phyloP scores from a whole-genome alignment of 2,888 invertebrate species.

The Drosophila pseudotakahashii region DNA sequence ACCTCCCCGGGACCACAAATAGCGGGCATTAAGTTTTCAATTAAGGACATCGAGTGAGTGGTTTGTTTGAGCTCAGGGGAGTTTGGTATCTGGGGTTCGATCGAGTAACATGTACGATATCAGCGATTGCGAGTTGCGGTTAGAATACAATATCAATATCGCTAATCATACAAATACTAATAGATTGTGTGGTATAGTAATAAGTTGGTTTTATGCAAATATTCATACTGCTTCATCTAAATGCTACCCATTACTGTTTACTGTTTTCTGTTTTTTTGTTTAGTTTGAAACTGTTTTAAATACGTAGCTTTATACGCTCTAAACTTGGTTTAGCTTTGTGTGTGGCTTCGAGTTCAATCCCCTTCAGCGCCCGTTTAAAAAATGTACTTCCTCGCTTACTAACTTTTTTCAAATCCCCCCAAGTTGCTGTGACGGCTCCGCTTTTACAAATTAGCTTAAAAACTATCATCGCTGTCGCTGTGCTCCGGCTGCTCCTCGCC shows the following conservation, averaged over 20 bases:
- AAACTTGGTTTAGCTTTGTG: conserved; percentile 33
- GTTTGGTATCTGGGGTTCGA: conserved; percentile 40
- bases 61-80: conserved; percentile 49
- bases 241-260: conserved; percentile 65
- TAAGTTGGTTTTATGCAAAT: conserved; percentile 44
- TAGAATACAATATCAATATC: conserved; percentile 62
- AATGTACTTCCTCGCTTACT: conserved; percentile 10
- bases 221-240: conserved; percentile 71
- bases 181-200: conserved; percentile 33
- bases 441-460: conserved; percentile 78
- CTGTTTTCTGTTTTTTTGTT: conserved; percentile 47
- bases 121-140: conserved; percentile 53
- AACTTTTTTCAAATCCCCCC: conserved; percentile 9
- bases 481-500: conserved; percentile 23
- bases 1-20: neutral
- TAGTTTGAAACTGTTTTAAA: conserved; percentile 53
- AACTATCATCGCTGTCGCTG: conserved; percentile 83
- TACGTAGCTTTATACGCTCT: conserved; percentile 16
- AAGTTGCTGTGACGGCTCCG: conserved; percentile 67
- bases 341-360: neutral
- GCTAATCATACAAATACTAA: conserved; percentile 45
- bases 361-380: conserved; percentile 26
- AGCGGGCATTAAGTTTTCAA: conserved; percentile 25
- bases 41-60: conserved; percentile 72
- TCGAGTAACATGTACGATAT: conserved; percentile 55